Base-by-base conservation (phyloP, 2,797 vertebrate species). In the Tadarida brasiliensis region DNA sequence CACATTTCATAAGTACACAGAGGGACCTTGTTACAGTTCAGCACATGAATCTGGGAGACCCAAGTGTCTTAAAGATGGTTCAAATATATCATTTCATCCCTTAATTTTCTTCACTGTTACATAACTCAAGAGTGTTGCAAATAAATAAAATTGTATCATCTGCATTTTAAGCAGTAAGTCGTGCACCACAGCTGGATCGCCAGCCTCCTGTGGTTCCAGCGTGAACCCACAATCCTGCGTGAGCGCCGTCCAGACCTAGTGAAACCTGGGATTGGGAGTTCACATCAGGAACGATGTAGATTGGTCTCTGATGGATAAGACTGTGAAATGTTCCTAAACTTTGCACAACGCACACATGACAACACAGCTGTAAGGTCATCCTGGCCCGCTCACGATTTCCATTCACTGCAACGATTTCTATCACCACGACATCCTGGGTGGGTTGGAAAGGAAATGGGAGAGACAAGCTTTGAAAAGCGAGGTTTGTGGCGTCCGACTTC, bases 141-240 rank as follows among this genome's bases (percentile, higher is more conserved):
- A 83, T 56, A 63, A 54, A 85, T 76, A 51, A 59, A 47, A 44
- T 11, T 68, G 76, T 47, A 68, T 85, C 57, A 84, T 15, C 51
- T 88, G 7, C 10, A 92, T 63, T 90, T 96, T 77, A 82, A 39
- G 12, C 67, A 56, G 71, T 57, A 80, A 93, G n/a, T 82, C 54
- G 49, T 33, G 30, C 20, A 68, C 59, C 44, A 74, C 17, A 54
- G 20, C 68, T 70, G 68, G n/a, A 35, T 67, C 35, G 47, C 71
- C 9, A 61, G n/a, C 26, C 57, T 90, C 26, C 56, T 39, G 15
- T 1, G 92, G 11, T 4, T 11, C 16, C 63, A 1, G 39, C 7
- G 39, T 44, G 39, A 44, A 44, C 39, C 39, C 39, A 44, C 39
- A 44, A 44, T 44, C 39, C 39, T 44, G 39, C 39, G 39, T 44